Base-by-base conservation (phyloP, 64 coral and sea anemone genomes). In the Pocillopora verrucosa region DNA sequence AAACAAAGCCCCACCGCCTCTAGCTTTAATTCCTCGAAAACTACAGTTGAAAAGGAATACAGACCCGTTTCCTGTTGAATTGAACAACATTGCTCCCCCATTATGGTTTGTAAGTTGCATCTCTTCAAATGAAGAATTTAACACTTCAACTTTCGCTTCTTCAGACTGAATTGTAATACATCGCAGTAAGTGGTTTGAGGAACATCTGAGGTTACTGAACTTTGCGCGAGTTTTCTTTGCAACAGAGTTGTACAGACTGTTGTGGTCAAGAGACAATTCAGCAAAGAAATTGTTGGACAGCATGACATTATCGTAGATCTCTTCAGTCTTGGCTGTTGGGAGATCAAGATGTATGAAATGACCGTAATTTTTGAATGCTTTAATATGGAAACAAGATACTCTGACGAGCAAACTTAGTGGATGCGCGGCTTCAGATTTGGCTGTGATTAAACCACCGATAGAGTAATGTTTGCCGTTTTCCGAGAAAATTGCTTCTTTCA, bases 311-410 rank as follows among this genome's bases (percentile, higher is more conserved):
- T 16, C 5, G 17, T 82, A 82, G 15, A 82, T 30, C 59, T 64
- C 79, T 4, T 34, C 63, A 14, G 56, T 64, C 7, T 11, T 59
- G 10, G 60, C 79, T 61, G 59, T 9, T 59, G 79, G 79, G 5
- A 82, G 36, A 36, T 82, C 24, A 34, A 82, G 59, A 5, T 64
- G 34, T 26, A 82, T 9, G 63, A 82, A 82, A 59, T 82, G 25
- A 0, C 79, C 79, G 37, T 34, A 62, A 60, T 82, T 65, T 4
- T 17, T 82, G 24, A 34, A 16, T 24, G 25, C 34, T 16, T 7
- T 13, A 60, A 64, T 59, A 15, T 62, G 35, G 4, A 25, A 82
- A 15, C 79, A 82, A 16, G 34, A 82, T 36, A 82, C 36, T 20
- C 62, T 12, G 13, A 82, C 25, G 26, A 35, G 24, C 30, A 10